These are phyloP conservation scores for Cisticola juncidis DNA, from an alignment of 2,113 vertebrate genomes.

Conservation along the genomic window DNA sequence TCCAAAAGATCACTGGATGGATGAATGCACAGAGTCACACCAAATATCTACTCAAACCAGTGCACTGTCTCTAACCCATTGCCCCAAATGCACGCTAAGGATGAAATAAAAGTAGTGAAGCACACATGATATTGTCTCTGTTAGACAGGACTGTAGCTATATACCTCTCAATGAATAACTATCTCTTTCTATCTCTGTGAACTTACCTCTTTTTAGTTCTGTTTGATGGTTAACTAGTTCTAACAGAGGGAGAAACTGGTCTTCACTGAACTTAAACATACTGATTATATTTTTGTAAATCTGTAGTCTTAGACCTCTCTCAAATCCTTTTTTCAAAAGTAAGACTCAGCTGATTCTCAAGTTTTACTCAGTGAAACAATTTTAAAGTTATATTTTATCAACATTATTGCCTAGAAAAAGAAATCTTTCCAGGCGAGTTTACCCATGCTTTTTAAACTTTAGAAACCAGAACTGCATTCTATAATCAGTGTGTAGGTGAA, in stretches of 20 bases:
- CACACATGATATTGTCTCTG: accelerated
- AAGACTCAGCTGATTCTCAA: neutral
- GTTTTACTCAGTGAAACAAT: neutral
- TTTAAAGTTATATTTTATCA: neutral
- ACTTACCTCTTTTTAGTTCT: neutral
- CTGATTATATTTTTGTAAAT: neutral
- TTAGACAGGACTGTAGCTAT: neutral
- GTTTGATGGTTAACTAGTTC: neutral
- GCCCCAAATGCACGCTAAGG: neutral
- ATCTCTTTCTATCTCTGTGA: neutral
- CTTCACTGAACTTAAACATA: neutral
- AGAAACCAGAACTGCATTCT: neutral
- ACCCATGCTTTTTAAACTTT: neutral
- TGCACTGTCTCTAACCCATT: neutral
- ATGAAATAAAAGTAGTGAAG: neutral
- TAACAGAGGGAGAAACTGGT: neutral
- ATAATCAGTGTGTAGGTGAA: neutral
- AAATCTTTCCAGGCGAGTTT: neutral
- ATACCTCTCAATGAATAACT: neutral
- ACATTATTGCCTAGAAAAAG: neutral
- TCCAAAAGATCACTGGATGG: neutral
- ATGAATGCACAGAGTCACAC: neutral
- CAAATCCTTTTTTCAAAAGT: neutral
- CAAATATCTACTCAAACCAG: neutral
- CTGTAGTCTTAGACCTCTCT: neutral